These are phyloP conservation scores for Seira musarum DNA, from an alignment of 2,888 invertebrate species.

Conservation along the genomic window DNA sequence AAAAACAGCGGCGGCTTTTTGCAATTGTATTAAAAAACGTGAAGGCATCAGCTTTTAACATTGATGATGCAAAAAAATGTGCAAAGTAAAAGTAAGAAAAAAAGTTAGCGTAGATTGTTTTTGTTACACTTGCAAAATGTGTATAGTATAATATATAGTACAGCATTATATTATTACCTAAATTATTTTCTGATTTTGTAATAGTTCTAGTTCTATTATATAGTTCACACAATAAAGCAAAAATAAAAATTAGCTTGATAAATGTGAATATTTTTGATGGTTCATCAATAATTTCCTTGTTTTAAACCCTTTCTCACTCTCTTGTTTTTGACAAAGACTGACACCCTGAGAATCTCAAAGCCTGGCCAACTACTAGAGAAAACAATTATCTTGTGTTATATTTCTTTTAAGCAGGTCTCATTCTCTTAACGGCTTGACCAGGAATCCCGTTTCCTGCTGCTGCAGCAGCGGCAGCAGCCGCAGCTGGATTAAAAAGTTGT, in stretches of 20 bases:
- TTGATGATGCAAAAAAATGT: neutral
- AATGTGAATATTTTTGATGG: neutral
- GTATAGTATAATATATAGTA: too few species aligned
- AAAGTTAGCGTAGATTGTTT: neutral
- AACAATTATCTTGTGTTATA: neutral
- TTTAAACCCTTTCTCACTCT: too few species aligned
- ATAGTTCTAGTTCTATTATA: neutral
- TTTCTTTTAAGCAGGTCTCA: constrained; percentile 65
- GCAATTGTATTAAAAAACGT: too few species aligned
- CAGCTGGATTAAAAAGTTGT: constrained; percentile 69
- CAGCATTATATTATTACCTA: too few species aligned
- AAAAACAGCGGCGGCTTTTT: too few species aligned
- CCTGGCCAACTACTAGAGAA: neutral
- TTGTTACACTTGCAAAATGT: too few species aligned
- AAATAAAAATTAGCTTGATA: constrained; percentile 9
- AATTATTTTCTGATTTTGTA: neutral
- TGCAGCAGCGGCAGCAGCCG: constrained; percentile 70
- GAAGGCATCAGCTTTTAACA: neutral
- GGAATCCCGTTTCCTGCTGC: constrained; percentile 69
- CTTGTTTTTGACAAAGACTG: constrained; percentile 8
- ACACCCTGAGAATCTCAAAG: constrained; percentile 40
- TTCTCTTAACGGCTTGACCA: constrained; percentile 66
- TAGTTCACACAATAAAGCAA: neutral
- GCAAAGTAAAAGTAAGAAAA: neutral
- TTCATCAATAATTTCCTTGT: neutral